Percentiles rank a stretch among this genome's conserved stretches.
These are phyloP conservation scores for Pseudomyrmex pallidus DNA, from an alignment of 1,140 invertebrate species.

Conservation along the genomic window DNA sequence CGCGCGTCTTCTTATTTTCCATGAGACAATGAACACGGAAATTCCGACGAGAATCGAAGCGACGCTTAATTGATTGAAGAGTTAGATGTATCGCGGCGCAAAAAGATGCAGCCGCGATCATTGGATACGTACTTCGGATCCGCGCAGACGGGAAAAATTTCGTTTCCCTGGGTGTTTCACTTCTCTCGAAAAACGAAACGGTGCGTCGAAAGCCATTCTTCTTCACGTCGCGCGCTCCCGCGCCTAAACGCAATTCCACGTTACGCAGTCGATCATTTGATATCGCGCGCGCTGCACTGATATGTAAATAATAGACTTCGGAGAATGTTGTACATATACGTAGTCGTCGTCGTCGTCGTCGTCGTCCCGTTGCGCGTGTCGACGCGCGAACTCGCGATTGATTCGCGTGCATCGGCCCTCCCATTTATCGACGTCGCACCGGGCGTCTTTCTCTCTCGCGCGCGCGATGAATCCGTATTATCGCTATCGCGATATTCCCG, in stretches of 20 bases:
- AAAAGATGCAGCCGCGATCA: constrained; percentile 13
- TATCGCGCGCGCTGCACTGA: constrained; percentile 34
- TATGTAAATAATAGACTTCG: constrained; percentile 50
- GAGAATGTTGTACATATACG: constrained; percentile 13
- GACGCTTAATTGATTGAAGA: no score
- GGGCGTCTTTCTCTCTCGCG: neutral
- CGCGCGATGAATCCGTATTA: constrained; percentile 44
- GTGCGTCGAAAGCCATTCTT: constrained; percentile 20
- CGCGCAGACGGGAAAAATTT: constrained; percentile 33
- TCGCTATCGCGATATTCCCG: neutral
- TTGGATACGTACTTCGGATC: constrained; percentile 32
- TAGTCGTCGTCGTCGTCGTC: neutral
- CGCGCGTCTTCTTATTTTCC: no score
- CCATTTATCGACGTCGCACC: constrained; percentile 48
- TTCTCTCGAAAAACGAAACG: neutral
- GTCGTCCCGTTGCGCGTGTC: constrained; percentile 2
- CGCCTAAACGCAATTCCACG: constrained; percentile 48
- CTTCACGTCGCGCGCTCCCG: constrained; percentile 9
- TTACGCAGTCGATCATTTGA: constrained; percentile 55
- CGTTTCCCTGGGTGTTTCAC: constrained; percentile 43
- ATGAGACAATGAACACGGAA: no score
- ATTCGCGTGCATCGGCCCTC: constrained; percentile 32
- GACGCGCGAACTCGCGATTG: constrained; percentile 49
- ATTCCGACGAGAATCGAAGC: no score
- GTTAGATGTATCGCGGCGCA: no score